Percentiles rank a stretch among this genome's conserved stretches.
These are phyloP conservation scores for Emmelina monodactyla DNA, from an alignment of 2,888 invertebrate genomes.

Conservation along the genomic window DNA sequence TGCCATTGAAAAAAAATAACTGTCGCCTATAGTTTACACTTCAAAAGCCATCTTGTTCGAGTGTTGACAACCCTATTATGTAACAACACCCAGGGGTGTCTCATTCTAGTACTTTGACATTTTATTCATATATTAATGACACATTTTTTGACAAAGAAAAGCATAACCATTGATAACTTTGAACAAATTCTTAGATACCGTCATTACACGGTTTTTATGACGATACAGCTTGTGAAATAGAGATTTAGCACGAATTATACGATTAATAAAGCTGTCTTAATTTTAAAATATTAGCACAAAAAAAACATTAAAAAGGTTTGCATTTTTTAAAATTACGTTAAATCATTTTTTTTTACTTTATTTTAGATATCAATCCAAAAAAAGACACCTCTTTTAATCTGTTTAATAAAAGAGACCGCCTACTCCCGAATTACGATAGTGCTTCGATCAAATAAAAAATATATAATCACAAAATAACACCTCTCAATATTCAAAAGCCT, in stretches of 20 bases:
- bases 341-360: too few species aligned
- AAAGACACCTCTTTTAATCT: too few species aligned
- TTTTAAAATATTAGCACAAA: too few species aligned
- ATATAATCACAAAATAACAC: slow-evolving; percentile 53
- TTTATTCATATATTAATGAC: slow-evolving; percentile 54
- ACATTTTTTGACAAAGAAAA: slow-evolving; percentile 52
- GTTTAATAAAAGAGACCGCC: slow-evolving; percentile 23
- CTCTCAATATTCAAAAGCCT: slow-evolving; percentile 42
- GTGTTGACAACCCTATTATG: slow-evolving; percentile 63
- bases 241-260: too few species aligned
- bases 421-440: slow-evolving; percentile 49
- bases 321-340: too few species aligned
- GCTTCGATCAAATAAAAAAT: slow-evolving; percentile 28
- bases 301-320: too few species aligned
- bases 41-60: slow-evolving; percentile 44
- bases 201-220: slow-evolving; percentile 55
- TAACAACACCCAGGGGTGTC: slow-evolving; percentile 54
- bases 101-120: slow-evolving; percentile 34
- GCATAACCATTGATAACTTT: slow-evolving; percentile 54
- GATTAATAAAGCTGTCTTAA: too few species aligned
- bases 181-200: slow-evolving; percentile 44
- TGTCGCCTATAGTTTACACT: slow-evolving; percentile 54
- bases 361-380: too few species aligned
- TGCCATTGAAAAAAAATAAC: slow-evolving; percentile 31
- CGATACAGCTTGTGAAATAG: too few species aligned